Base-by-base conservation (phyloP, 2,797 vertebrate genomes). In the Muscicapa striata region DNA sequence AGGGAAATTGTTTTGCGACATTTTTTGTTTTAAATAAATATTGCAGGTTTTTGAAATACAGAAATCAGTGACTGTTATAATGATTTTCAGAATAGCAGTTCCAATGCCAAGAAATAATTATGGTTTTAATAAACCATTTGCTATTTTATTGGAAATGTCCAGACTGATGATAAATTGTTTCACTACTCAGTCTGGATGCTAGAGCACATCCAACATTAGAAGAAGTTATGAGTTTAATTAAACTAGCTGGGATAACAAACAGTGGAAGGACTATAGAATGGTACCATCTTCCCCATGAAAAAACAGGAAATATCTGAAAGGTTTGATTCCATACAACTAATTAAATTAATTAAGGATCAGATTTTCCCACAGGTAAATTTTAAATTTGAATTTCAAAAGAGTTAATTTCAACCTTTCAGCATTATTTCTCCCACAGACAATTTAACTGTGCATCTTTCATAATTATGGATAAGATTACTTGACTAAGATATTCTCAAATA, bases 81-180 rank as follows among this genome's bases (percentile, higher is more conserved):
- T 29, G 36, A 84, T 62, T 84, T 95, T 90, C 63, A 81, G 14
- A 29, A 69, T 24, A 59, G 59, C 77, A 76, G 64, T 13, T 93
- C 57, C 46, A 88, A 70, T 78, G 55, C 80, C 86, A 94, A 94
- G 55, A 94, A 89, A 82, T 88, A 89, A 92, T 91, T 93, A 83
- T 68, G 48, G 13, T 73, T 91, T 55, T 48, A 78, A 78, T 78
- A 78, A 78, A 55, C 17, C 11, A 79, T 91, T 87, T 92, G 23
- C 26, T 68, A 32, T 91, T 54, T 92, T 95, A 89, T 72, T 95
- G 83, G 46, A 93, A 97, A 81, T 93, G 76, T 74, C 84, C 63
- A 84, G 66, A 49, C n/a, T 85, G 54, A 59, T 87, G 96, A 94
- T 80, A 91, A 84, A 57, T 81, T 69, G 38, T 48, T 78, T 72